Percentiles rank a stretch among this genome's conserved stretches.
Evolutionary conservation across 2,797 vertebrate species (phyloP).

Genomic region (Chelmon rostratus): DNA sequence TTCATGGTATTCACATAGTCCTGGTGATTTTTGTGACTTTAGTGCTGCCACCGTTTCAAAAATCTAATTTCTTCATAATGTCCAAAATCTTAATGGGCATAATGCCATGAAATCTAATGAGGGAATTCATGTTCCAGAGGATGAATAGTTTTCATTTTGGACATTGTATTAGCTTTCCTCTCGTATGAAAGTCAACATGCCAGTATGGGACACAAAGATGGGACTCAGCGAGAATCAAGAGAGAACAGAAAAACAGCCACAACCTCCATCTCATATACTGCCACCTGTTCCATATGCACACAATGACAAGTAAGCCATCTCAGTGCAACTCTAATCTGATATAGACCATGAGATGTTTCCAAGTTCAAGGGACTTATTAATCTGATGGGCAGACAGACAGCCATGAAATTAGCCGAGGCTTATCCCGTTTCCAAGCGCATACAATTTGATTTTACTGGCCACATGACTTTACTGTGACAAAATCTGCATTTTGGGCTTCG

Average conservation of each 20-base stretch:
- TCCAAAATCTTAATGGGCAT: too few relatives aligned
- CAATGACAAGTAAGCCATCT: too few relatives aligned
- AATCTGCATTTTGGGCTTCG: neutral
- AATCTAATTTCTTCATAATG: too few relatives aligned
- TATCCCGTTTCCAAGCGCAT: neutral
- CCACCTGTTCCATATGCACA: neutral
- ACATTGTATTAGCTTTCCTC: neutral
- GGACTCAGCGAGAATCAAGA: too few relatives aligned
- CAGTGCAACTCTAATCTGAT: too few relatives aligned
- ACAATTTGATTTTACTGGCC: too few relatives aligned
- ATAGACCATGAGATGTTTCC: neutral
- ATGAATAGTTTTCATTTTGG: neutral
- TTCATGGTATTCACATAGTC: neutral
- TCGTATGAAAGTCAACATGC: neutral
- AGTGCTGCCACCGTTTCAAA: neutral
- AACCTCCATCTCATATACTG: neutral
- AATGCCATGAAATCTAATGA: too few relatives aligned
- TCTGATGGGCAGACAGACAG: neutral
- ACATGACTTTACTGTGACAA: neutral
- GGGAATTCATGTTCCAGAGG: too few relatives aligned
- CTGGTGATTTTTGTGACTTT: neutral
- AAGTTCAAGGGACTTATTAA: too few relatives aligned
- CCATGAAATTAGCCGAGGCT: neutral
- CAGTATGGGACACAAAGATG: neutral
- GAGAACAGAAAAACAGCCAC: too few relatives aligned